Evolutionary conservation across 2,113 vertebrate species (phyloP).

Genomic region (Chaetodon auriga): DNA sequence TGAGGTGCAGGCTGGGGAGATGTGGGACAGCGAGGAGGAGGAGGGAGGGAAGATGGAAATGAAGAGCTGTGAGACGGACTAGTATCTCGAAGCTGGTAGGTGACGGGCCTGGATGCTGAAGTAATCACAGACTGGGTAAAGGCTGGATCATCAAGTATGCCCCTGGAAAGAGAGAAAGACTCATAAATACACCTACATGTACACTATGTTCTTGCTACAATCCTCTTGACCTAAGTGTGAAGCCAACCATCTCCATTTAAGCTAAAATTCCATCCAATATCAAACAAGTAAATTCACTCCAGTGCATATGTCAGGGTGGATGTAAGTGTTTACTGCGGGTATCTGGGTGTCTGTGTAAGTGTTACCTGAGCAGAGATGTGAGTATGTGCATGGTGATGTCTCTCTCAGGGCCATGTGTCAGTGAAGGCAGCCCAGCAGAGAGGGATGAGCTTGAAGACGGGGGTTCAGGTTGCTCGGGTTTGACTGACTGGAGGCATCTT

Average conservation of each 20-base stretch:
- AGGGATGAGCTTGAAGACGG: neutral
- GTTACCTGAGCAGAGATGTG: constrained; percentile 86
- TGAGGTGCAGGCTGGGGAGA: neutral
- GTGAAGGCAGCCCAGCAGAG: constrained; percentile 3
- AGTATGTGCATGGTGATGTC: constrained; percentile 82
- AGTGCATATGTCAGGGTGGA: neutral
- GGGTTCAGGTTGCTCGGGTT: neutral
- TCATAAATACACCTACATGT: neutral
- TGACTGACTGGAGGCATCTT: constrained; percentile 41
- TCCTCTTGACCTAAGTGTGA: neutral
- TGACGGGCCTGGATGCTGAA: constrained; percentile 76
- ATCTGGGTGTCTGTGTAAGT: neutral
- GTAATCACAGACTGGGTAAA: constrained; percentile 82
- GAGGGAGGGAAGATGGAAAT: neutral
- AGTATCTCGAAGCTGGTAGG: constrained; percentile 81
- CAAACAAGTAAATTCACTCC: neutral
- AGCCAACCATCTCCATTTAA: too few species aligned
- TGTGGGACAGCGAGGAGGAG: neutral
- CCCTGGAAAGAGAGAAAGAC: constrained; percentile 74
- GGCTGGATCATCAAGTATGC: constrained; percentile 85
- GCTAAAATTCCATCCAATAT: too few species aligned
- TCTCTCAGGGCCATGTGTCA: constrained; percentile 70
- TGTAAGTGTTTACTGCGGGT: neutral
- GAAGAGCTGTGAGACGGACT: neutral
- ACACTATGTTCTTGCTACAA: neutral